A percentile compares a stretch with the other conserved stretches of the same genome.
These are phyloP conservation scores for Lasioglossum baleicum DNA, from an alignment of 1,140 invertebrate genomes.

Conservation along the genomic window DNA sequence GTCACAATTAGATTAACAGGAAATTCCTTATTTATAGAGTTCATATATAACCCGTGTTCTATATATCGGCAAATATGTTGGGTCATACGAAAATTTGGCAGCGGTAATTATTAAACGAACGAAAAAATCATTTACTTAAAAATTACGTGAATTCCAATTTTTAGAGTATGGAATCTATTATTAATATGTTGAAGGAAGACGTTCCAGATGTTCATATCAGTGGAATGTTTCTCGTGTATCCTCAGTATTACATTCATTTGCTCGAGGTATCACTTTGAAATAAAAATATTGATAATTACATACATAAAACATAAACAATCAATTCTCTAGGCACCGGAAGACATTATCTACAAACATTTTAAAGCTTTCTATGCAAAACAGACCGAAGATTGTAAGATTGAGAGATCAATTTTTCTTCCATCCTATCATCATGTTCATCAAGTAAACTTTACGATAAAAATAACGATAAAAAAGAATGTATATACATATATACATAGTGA, in stretches of 20 bases:
- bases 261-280: constrained; percentile 55
- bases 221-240: constrained; percentile 65
- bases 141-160: constrained; percentile 4
- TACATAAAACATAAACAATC: not conserved
- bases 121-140: not conserved
- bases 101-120: constrained; percentile 34
- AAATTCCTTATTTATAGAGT: constrained; percentile 39
- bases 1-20: not conserved
- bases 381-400: constrained; percentile 37
- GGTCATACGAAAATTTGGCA: constrained; percentile 37
- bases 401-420: constrained; percentile 55
- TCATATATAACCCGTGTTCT: constrained; percentile 58
- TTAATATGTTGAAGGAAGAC: constrained; percentile 50
- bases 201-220: constrained; percentile 38
- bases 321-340: constrained; percentile 57
- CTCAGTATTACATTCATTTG: constrained; percentile 59
- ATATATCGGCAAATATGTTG: constrained; percentile 62
- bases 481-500: not conserved
- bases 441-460: constrained; percentile 43
- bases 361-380: constrained; percentile 36
- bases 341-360: constrained; percentile 65
- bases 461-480: not conserved
- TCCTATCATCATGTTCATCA: constrained; percentile 60
- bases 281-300: not conserved
- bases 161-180: constrained; percentile 53